These are phyloP conservation scores for Acheta domesticus DNA, from an alignment of 2,888 invertebrate species.

Conservation along the genomic window DNA sequence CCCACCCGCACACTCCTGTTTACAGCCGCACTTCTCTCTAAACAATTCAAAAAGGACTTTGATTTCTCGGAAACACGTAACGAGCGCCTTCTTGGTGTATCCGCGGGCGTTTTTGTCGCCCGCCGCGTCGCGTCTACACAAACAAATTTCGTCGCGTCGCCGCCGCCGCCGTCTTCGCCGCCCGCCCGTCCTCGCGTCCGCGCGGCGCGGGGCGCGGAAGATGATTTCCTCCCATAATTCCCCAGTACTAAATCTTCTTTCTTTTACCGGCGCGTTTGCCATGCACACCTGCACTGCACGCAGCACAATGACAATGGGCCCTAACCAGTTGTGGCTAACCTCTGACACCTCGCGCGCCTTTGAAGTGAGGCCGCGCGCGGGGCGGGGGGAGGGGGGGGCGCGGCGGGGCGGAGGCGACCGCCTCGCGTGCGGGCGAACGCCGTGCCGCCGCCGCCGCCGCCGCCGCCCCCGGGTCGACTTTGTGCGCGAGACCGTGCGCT, in stretches of 20 bases:
- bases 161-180: background rate
- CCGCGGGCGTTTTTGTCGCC: no score
- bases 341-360: conserved; percentile 3
- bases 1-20: no score
- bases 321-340: conserved; percentile 18
- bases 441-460: background rate
- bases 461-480: background rate
- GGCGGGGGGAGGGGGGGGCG: background rate
- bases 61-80: no score
- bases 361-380: background rate
- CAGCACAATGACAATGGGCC: conserved; percentile 18
- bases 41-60: no score
- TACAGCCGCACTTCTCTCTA: no score
- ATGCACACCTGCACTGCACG: conserved; percentile 18
- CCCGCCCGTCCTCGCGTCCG: background rate
- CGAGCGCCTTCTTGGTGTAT: no score
- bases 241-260: conserved; percentile 18
- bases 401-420: background rate
- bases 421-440: conserved; percentile 1
- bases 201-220: background rate
- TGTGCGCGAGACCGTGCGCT: no score
- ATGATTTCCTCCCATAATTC: background rate
- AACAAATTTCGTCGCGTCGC: background rate
- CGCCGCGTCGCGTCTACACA: background rate
- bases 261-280: conserved; percentile 8